phyloP scores from a whole-genome alignment of 2,888 invertebrate genomes.

The Tholera decimalis region DNA sequence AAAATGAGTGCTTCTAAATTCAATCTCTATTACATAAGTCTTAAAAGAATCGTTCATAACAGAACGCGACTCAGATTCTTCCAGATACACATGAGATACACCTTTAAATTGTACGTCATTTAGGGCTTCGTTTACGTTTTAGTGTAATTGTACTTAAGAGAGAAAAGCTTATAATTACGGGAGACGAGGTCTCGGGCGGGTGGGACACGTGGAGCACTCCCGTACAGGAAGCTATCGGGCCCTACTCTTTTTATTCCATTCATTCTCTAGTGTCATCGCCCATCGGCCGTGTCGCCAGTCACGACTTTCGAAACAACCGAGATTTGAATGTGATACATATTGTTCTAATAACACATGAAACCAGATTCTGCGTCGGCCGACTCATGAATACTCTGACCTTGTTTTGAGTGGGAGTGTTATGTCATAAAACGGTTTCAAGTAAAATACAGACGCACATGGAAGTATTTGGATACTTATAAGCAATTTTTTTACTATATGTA shows the following conservation, averaged over 20 bases:
- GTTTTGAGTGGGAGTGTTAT: slow-evolving; percentile 60
- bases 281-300: slow-evolving; percentile 70
- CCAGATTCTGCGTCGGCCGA: slow-evolving; percentile 61
- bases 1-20: slow-evolving; percentile 9
- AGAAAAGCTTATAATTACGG: slow-evolving; percentile 73
- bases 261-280: slow-evolving; percentile 79
- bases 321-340: slow-evolving; percentile 66
- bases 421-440: slow-evolving; percentile 51
- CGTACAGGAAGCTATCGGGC: slow-evolving; percentile 81
- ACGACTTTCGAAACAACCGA: slow-evolving; percentile 64
- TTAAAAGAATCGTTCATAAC: background rate
- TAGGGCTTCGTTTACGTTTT: slow-evolving; percentile 35
- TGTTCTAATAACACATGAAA: slow-evolving; percentile 63
- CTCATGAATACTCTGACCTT: slow-evolving; percentile 60
- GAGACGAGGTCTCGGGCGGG: slow-evolving; percentile 64
- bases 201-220: slow-evolving; percentile 71
- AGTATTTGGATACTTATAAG: slow-evolving; percentile 20
- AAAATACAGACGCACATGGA: slow-evolving; percentile 31
- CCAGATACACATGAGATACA: background rate
- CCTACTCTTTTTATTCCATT: slow-evolving; percentile 79
- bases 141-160: slow-evolving; percentile 47
- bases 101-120: background rate
- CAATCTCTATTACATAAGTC: slow-evolving; percentile 3
- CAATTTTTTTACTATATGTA: slow-evolving; percentile 11
- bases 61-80: background rate